phyloP scores from a whole-genome alignment of 2,797 vertebrate species.

The Sebastes hopkinsi region DNA sequence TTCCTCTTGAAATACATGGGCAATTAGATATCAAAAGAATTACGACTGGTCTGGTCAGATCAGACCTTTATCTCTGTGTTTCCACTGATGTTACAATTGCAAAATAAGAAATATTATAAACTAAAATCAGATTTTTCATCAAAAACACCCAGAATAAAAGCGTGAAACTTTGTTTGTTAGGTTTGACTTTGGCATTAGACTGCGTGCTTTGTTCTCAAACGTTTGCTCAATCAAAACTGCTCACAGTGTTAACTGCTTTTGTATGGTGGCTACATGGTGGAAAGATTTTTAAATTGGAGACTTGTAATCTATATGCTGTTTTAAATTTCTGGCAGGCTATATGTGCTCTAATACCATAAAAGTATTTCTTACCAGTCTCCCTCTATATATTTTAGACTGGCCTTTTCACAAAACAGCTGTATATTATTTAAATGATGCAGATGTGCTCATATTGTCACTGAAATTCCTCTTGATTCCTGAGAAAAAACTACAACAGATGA shows the following conservation, averaged over 20 bases:
- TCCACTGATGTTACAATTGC: neutral
- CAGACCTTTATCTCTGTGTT: neutral
- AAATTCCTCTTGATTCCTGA: neutral
- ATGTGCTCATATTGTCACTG: neutral
- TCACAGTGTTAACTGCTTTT: neutral
- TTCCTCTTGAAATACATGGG: neutral
- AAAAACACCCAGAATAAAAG: neutral
- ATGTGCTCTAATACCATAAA: neutral
- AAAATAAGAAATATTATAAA: neutral
- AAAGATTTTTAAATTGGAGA: neutral
- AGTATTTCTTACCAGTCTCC: neutral
- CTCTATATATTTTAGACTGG: neutral
- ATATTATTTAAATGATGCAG: neutral
- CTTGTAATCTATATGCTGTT: neutral
- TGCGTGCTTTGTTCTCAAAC: conserved; percentile 35
- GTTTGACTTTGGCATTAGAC: neutral
- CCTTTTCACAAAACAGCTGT: neutral
- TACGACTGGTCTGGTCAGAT: conserved; percentile 6
- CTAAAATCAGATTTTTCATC: neutral
- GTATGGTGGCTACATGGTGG: neutral
- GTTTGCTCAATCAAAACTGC: conserved; percentile 6
- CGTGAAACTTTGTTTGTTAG: conserved; percentile 30
- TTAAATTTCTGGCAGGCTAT: neutral
- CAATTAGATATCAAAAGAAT: conserved; percentile 27
- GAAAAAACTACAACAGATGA: neutral